These are phyloP conservation scores for Nowickia ferox DNA, from an alignment of 2,888 invertebrate genomes.

Conservation along the genomic window DNA sequence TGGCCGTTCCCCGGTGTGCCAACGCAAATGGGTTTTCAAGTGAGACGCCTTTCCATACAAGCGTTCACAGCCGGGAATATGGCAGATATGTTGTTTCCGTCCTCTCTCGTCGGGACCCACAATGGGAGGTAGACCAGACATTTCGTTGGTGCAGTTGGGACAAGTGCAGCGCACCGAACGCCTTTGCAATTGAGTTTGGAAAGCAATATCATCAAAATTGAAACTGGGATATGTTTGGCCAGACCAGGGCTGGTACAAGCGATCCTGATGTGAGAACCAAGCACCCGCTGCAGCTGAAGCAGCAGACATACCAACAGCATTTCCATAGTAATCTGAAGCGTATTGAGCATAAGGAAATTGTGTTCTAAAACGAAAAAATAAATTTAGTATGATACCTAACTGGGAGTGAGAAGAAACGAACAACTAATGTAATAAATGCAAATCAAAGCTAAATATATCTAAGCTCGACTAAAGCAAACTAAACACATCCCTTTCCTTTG, in stretches of 20 bases:
- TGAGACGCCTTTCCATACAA: constrained; percentile 97
- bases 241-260: constrained; percentile 81
- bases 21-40: constrained; percentile 94
- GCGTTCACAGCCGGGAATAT: constrained; percentile 93
- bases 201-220: constrained; percentile 82
- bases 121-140: constrained; percentile 89
- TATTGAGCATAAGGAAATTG: constrained; percentile 83
- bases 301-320: constrained; percentile 80
- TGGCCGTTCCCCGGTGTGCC: constrained; percentile 97
- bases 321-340: constrained; percentile 82
- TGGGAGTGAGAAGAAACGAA: constrained; percentile 25
- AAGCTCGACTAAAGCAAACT: constrained; percentile 14
- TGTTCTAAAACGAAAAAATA: constrained; percentile 75
- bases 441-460: constrained; percentile 3
- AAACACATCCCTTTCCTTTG: constrained; percentile 53
- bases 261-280: constrained; percentile 82
- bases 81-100: constrained; percentile 93
- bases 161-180: constrained; percentile 91
- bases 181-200: constrained; percentile 85
- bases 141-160: constrained; percentile 92
- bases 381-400: constrained; percentile 39
- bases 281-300: constrained; percentile 79
- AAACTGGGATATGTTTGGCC: constrained; percentile 80
- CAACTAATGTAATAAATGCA: constrained; percentile 8
- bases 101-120: constrained; percentile 89